These are phyloP conservation scores for Hemitrygon akajei DNA, from an alignment of 2,797 vertebrate species.

Conservation along the genomic window DNA sequence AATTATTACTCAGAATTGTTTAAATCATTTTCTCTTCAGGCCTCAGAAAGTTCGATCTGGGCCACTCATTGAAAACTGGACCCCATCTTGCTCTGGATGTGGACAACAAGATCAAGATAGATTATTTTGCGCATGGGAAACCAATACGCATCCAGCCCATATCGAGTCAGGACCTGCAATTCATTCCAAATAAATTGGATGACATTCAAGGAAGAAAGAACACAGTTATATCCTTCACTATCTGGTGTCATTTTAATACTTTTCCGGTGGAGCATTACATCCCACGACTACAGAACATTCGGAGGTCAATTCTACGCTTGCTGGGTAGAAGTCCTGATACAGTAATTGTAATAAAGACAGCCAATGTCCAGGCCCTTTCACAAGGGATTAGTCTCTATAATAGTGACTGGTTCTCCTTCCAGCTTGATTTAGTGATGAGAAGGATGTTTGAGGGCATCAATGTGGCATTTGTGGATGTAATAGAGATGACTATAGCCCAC, in stretches of 20 bases:
- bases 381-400: conserved; percentile 69
- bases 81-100: conserved; percentile 86
- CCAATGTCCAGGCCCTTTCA: conserved; percentile 81
- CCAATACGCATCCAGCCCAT: conserved; percentile 87
- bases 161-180: conserved; percentile 74
- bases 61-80: conserved; percentile 83
- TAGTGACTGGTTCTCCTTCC: conserved; percentile 53
- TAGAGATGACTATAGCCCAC: conserved; percentile 55
- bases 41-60: conserved; percentile 80
- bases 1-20: background rate
- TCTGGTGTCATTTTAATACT: conserved; percentile 96
- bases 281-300: conserved; percentile 79
- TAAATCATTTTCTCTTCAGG: conserved; percentile 55
- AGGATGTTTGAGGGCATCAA: conserved; percentile 44
- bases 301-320: conserved; percentile 70
- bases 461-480: conserved; percentile 50
- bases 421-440: conserved; percentile 48
- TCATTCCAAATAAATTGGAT: conserved; percentile 85
- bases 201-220: conserved; percentile 78
- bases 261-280: conserved; percentile 87
- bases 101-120: conserved; percentile 76
- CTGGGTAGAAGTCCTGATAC: conserved; percentile 82
- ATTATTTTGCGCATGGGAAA: conserved; percentile 86
- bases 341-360: conserved; percentile 71
- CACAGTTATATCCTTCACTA: conserved; percentile 76